Conservation (phyloP, 2,113 vertebrate genomes). For the Globicephala melas region DNA sequence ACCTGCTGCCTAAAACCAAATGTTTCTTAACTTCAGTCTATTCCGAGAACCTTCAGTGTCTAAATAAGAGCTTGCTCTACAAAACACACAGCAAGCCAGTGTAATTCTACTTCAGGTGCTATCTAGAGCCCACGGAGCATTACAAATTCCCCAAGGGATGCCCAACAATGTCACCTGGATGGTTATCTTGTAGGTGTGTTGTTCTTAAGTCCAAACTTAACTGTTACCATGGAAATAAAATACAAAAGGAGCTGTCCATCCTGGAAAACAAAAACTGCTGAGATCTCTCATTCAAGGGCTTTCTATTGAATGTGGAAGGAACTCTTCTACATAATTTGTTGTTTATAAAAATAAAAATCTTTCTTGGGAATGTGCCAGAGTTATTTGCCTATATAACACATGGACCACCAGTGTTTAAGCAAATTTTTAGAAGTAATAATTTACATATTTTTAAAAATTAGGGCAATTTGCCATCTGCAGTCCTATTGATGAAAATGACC, state of each 20-base stretch:
- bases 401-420: neutral
- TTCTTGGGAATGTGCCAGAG: neutral
- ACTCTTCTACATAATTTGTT: neutral
- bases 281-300: slow-evolving; percentile 25
- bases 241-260: slow-evolving; percentile 51
- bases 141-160: slow-evolving; percentile 6
- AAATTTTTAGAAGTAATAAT: slow-evolving; percentile 11
- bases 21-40: slow-evolving; percentile 33
- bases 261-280: slow-evolving; percentile 3
- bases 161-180: neutral
- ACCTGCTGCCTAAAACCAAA: slow-evolving; percentile 53
- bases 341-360: slow-evolving; percentile 50
- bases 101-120: slow-evolving; percentile 23
- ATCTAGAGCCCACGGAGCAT: neutral
- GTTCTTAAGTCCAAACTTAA: slow-evolving; percentile 29
- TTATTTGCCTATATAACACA: neutral
- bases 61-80: neutral
- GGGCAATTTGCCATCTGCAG: slow-evolving; percentile 70
- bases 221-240: slow-evolving; percentile 57
- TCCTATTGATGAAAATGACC: slow-evolving; percentile 66
- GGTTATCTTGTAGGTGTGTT: slow-evolving; percentile 31
- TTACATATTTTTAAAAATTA: neutral
- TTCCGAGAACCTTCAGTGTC: neutral
- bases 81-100: neutral
- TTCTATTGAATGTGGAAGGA: slow-evolving; percentile 41